These are phyloP conservation scores for Drosophila bunnanda DNA, from an alignment of 2,888 invertebrate genomes.

Conservation along the genomic window DNA sequence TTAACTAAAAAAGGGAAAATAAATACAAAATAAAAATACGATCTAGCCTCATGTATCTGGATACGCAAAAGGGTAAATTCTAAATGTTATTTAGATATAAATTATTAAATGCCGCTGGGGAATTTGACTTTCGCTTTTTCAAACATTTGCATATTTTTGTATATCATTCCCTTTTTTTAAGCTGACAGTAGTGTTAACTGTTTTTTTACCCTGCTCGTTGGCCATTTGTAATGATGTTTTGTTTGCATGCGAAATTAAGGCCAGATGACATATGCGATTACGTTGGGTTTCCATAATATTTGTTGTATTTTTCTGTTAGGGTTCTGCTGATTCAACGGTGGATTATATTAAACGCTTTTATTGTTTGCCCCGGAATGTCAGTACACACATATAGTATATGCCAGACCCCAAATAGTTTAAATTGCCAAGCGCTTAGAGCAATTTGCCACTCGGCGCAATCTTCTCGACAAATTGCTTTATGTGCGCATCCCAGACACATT, in stretches of 20 bases:
- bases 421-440: conserved; percentile 59
- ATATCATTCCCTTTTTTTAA: conserved; percentile 21
- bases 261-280: conserved; percentile 73
- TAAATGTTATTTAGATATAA: conserved; percentile 6
- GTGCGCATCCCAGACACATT: conserved; percentile 58
- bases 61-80: not conserved
- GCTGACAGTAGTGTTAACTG: not conserved
- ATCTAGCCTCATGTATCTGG: too few species aligned
- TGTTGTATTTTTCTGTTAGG: conserved; percentile 22
- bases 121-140: conserved; percentile 23
- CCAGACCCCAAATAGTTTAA: conserved; percentile 45
- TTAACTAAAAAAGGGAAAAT: not conserved
- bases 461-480: conserved; percentile 75
- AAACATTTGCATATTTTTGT: conserved; percentile 26
- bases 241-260: conserved; percentile 67
- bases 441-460: conserved; percentile 63
- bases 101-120: conserved; percentile 21
- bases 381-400: not conserved
- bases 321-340: conserved; percentile 21
- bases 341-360: conserved; percentile 53
- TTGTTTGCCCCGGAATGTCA: conserved; percentile 44
- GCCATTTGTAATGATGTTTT: conserved; percentile 57
- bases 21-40: not conserved
- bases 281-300: conserved; percentile 32
- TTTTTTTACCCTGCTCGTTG: conserved; percentile 20